Conservation (phyloP, 1,140 invertebrate species). For the Ceratitis capitata region DNA sequence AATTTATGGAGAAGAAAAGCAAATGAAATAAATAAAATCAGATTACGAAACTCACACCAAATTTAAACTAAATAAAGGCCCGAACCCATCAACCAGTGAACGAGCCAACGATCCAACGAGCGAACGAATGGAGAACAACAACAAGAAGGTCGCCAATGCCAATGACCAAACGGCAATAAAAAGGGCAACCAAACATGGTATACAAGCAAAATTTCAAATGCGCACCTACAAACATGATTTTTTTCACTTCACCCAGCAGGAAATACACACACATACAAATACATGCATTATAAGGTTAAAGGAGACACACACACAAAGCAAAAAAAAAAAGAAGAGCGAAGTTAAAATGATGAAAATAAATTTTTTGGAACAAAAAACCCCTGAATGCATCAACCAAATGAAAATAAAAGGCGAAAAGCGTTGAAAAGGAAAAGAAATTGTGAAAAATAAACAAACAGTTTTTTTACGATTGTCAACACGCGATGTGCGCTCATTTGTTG, state of each 20-base stretch:
- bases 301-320: too few species aligned
- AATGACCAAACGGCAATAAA: not conserved
- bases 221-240: not conserved
- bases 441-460: not conserved
- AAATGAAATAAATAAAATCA: slow-evolving; percentile 3
- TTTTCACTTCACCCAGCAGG: too few species aligned
- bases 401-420: not conserved
- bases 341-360: not conserved
- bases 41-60: not conserved
- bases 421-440: not conserved
- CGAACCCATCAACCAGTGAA: not conserved
- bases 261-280: not conserved
- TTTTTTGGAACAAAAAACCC: not conserved
- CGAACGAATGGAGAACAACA: not conserved
- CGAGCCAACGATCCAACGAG: too few species aligned
- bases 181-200: not conserved
- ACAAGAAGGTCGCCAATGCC: not conserved
- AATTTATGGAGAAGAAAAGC: too few species aligned
- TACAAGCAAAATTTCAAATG: not conserved
- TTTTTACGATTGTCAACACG: slow-evolving; percentile 5
- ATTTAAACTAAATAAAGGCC: not conserved
- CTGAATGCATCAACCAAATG: not conserved
- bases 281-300: not conserved
- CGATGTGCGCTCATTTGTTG: not conserved
- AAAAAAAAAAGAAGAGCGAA: too few species aligned